Percentiles rank a stretch among this genome's conserved stretches.
Evolutionary conservation across 2,888 invertebrate species (phyloP).

Genomic region (Brachycybe producta): DNA sequence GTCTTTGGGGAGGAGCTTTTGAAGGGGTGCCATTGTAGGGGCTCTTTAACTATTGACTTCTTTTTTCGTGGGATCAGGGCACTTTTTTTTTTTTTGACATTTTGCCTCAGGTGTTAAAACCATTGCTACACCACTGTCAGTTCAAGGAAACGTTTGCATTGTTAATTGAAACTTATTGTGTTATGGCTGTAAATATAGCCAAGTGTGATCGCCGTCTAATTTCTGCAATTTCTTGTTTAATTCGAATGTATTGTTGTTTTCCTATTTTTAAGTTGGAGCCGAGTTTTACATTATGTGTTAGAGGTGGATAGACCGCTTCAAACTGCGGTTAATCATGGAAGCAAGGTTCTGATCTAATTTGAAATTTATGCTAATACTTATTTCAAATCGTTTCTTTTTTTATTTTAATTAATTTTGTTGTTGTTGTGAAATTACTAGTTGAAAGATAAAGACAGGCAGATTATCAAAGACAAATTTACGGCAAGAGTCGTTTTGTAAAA

Average conservation of each 20-base stretch:
- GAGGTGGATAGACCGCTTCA: slow-evolving; percentile 42
- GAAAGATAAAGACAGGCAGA: slow-evolving; percentile 70
- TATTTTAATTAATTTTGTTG: slow-evolving; percentile 7
- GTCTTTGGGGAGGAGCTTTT: no score
- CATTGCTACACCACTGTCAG: no score
- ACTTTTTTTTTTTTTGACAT: no score
- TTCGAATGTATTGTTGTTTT: slow-evolving; percentile 3
- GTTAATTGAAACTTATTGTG: no score
- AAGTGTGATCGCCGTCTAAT: no score
- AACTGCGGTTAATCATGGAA: neutral
- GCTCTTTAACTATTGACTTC: no score
- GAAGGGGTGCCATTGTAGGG: no score
- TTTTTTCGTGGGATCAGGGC: no score
- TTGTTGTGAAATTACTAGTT: slow-evolving; percentile 38
- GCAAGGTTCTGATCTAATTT: slow-evolving; percentile 4
- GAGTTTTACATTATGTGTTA: slow-evolving; percentile 58
- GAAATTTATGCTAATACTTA: slow-evolving; percentile 1
- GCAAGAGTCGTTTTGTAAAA: slow-evolving; percentile 37
- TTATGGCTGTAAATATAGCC: no score
- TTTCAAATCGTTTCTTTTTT: slow-evolving; percentile 21
- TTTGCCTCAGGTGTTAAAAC: no score
- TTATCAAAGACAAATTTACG: slow-evolving; percentile 76
- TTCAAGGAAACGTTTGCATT: no score
- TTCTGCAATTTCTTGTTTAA: no score
- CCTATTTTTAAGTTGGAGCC: slow-evolving; percentile 61